Evolutionary conservation across 1,140 invertebrate genomes (phyloP), one percentile per base, ranked within the genome.

Genomic region (Trichonephila inaurata): DNA sequence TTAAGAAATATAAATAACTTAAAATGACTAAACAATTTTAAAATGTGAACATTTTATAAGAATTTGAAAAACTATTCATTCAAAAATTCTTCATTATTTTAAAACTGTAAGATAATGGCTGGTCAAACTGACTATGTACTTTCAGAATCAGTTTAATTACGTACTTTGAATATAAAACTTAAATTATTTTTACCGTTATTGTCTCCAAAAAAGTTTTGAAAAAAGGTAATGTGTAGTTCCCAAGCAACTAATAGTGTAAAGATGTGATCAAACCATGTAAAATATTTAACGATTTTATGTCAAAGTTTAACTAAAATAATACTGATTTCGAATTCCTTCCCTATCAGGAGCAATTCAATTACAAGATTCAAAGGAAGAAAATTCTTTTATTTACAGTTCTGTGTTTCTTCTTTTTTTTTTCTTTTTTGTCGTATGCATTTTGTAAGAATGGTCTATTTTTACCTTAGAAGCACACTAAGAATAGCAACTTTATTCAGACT

Each of bases 321-420:
- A 85, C 86, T 88, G 61, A 66, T 88, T 64, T 88, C 86, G 61
- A 88, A 88, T 88, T 88, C 86, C 66, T 88, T 88, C 86, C 86
- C 66, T 88, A 88, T 88, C 86, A 64, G 86, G 44, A 40, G 60
- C 86, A 88, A 88, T 88, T 61, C 86, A 88, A 88, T 88, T 88
- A 88, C 61, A 88, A 66, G 83, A 85, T 85, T 60, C 83, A 14
- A 21, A 61, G 61, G 28, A 21, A 24, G 62, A 64, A 85, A 51
- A 51, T 10, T 8, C 21, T 64, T 44, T 88, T 88, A 40, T 40
- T 88, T 88, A 64, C 44, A 5, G 66, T 88, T 66, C 16, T 64
- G 40, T 51, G 44, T 51, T 8, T 51, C 10, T 5, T 51, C 5
- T 51, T 51, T 51, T 24, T 14, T 51, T 51, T 51, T 24, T 14